These are phyloP conservation scores for Eupsilia transversa DNA, from an alignment of 2,888 invertebrate genomes.

Conservation along the genomic window DNA sequence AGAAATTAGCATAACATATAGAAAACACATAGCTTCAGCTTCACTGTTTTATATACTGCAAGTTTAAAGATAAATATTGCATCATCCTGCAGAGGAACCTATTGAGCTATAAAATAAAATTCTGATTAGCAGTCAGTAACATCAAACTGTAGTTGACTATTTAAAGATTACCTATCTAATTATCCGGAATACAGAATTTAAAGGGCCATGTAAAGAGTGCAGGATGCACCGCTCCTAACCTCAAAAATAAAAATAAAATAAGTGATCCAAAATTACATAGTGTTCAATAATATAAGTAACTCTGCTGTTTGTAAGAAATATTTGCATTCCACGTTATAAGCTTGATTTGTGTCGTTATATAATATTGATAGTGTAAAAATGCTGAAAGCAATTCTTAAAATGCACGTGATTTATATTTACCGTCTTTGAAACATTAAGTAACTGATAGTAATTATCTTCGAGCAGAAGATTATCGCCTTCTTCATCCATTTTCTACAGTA, in stretches of 20 bases:
- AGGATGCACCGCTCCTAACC: conserved; percentile 68
- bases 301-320: conserved; percentile 16
- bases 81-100: conserved; percentile 38
- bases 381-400: conserved; percentile 68
- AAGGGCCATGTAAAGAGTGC: neutral
- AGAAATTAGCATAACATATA: neutral
- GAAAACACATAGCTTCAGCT: neutral
- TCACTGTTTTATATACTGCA: neutral
- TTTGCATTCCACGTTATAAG: conserved; percentile 16
- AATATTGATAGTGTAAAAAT: conserved; percentile 74
- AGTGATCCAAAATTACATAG: conserved; percentile 20
- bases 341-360: conserved; percentile 70
- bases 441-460: conserved; percentile 97
- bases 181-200: neutral
- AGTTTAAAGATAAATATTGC: conserved; percentile 47
- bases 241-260: conserved; percentile 61
- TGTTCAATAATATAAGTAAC: conserved; percentile 1
- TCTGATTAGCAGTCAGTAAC: neutral
- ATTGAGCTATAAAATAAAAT: neutral
- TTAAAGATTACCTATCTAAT: neutral
- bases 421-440: conserved; percentile 95
- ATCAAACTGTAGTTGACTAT: neutral
- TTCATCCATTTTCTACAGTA: conserved; percentile 90
- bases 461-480: conserved; percentile 92
- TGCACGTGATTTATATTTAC: conserved; percentile 90